A percentile compares a stretch with the other conserved stretches of the same genome.
These are phyloP conservation scores for Myopa tessellatipennis DNA, from an alignment of 2,888 invertebrate genomes.

Conservation along the genomic window DNA sequence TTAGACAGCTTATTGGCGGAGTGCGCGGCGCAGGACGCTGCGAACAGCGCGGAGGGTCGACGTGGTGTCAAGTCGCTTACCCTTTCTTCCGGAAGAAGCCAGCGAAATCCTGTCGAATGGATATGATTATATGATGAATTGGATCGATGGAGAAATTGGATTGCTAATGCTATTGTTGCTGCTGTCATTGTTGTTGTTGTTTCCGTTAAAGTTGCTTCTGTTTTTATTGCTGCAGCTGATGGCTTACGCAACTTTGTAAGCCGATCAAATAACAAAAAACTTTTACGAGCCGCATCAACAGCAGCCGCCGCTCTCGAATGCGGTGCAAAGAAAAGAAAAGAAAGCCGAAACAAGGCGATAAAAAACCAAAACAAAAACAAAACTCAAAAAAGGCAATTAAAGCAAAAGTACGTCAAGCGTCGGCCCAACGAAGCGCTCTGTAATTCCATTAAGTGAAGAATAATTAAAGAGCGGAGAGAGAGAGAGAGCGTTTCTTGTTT, in stretches of 20 bases:
- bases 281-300: slow-evolving; percentile 6
- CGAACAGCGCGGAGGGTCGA: slow-evolving; percentile 2
- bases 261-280: slow-evolving; percentile 1
- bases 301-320: background rate
- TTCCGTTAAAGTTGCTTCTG: background rate
- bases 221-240: slow-evolving; percentile 20
- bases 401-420: background rate
- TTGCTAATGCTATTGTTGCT: background rate
- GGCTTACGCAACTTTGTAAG: slow-evolving; percentile 6
- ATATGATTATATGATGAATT: background rate
- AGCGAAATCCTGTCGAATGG: background rate
- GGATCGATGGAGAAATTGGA: too few species aligned
- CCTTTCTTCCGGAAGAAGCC: background rate
- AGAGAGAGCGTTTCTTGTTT: background rate
- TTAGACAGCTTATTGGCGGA: background rate
- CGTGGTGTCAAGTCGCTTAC: background rate
- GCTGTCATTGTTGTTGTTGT: background rate
- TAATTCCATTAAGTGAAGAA: slow-evolving; percentile 11
- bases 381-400: background rate
- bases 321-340: background rate
- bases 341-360: background rate
- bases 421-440: background rate
- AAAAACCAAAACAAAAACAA: background rate
- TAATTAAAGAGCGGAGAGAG: background rate
- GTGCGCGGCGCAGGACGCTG: background rate